phyloP scores from a whole-genome alignment of 2,113 vertebrate species.

The Alosa alosa region DNA sequence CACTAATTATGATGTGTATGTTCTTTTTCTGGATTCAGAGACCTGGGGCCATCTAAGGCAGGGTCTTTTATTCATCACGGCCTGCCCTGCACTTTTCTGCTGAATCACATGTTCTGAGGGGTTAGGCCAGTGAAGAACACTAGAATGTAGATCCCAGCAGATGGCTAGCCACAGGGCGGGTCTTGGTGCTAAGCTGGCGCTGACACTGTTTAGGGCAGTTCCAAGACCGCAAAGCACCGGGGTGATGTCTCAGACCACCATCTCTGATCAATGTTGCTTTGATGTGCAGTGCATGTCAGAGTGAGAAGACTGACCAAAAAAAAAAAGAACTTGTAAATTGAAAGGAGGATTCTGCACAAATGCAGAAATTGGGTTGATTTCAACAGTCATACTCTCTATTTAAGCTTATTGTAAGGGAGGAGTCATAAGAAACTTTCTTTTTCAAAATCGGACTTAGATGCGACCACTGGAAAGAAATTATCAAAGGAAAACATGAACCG shows the following conservation, averaged over 20 bases:
- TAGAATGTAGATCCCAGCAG: not conserved
- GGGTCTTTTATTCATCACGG: not conserved
- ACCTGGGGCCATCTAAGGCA: not conserved
- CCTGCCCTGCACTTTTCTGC: not conserved
- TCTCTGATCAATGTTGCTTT: not conserved
- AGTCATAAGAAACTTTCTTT: too few relatives aligned
- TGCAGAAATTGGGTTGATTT: not conserved
- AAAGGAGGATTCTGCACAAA: not conserved
- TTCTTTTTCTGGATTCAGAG: not conserved
- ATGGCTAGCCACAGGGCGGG: not conserved
- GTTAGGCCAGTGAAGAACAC: not conserved
- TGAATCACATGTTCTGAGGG: not conserved
- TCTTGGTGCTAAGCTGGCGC: not conserved
- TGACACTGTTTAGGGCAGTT: not conserved
- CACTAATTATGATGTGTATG: constrained; percentile 14
- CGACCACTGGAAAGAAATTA: too few relatives aligned
- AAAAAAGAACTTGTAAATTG: not conserved
- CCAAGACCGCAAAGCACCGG: not conserved
- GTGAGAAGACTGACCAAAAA: not conserved
- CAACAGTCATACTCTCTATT: not conserved
- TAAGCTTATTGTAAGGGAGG: too few relatives aligned
- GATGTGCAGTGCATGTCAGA: not conserved
- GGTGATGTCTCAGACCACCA: not conserved
- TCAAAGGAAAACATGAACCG: not conserved
- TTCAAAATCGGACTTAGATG: too few relatives aligned